phyloP scores from a whole-genome alignment of 2,797 vertebrate species.

The Coluber constrictor region DNA sequence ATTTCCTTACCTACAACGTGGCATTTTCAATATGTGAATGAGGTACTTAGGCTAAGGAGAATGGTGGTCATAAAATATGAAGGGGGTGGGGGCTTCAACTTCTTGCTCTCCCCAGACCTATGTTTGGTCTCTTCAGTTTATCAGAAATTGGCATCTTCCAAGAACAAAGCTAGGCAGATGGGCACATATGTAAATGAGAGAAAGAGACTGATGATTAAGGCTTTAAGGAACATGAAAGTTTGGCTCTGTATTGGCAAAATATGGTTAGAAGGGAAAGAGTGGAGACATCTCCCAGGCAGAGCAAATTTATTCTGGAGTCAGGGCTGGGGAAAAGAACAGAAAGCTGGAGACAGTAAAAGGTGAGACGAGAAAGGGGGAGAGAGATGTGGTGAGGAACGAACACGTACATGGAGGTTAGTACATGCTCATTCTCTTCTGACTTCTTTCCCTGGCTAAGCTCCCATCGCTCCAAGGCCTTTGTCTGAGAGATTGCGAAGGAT shows the following conservation, averaged over 20 bases:
- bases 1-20: not conserved
- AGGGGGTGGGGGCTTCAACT: not conserved
- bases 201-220: not conserved
- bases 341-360: slow-evolving; percentile 24
- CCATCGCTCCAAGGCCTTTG: slow-evolving; percentile 69
- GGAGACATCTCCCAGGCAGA: slow-evolving; percentile 64
- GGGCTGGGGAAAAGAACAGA: not conserved
- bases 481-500: slow-evolving; percentile 65
- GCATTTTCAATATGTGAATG: not conserved
- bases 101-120: not conserved
- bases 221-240: slow-evolving; percentile 50
- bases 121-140: not conserved
- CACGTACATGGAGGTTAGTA: slow-evolving; percentile 65
- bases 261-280: slow-evolving; percentile 53
- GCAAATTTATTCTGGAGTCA: slow-evolving; percentile 47
- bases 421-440: slow-evolving; percentile 67
- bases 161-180: not conserved
- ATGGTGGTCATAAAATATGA: not conserved
- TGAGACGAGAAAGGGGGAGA: not conserved
- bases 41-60: not conserved
- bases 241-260: slow-evolving; percentile 61
- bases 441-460: slow-evolving; percentile 67
- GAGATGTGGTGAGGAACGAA: slow-evolving; percentile 48
- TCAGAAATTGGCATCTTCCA: not conserved
- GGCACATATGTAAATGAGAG: not conserved